Evolutionary conservation across 1,140 invertebrate species (phyloP).

Genomic region (Trichomalopsis sarcophagae): DNA sequence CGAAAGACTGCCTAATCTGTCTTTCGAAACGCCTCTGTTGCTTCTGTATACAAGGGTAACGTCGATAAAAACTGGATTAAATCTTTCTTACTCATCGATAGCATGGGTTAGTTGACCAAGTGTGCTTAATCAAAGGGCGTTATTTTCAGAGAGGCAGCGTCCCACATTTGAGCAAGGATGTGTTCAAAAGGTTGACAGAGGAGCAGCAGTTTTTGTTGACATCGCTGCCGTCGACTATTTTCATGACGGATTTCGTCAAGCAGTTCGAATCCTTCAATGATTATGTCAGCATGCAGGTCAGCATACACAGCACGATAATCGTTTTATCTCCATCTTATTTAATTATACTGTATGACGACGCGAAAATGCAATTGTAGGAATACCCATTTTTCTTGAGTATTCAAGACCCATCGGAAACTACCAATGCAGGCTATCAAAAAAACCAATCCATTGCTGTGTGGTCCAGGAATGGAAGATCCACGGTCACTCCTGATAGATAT

Average conservation of each 20-base stretch:
- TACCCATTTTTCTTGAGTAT: constrained; percentile 78
- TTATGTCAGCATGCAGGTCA: constrained; percentile 77
- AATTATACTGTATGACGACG: constrained; percentile 41
- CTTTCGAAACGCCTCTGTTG: constrained; percentile 75
- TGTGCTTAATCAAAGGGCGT: neutral
- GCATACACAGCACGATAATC: neutral
- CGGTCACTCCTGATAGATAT: constrained; percentile 79
- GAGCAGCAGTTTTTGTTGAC: constrained; percentile 76
- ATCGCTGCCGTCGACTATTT: constrained; percentile 76
- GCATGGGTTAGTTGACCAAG: neutral
- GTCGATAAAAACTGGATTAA: neutral
- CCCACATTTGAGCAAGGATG: constrained; percentile 80
- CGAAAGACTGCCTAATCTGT: constrained; percentile 68
- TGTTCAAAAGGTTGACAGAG: constrained; percentile 76
- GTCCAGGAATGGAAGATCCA: constrained; percentile 82
- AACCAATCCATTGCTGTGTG: constrained; percentile 81
- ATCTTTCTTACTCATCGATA: constrained; percentile 53
- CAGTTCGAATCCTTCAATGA: constrained; percentile 74
- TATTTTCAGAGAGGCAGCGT: constrained; percentile 77
- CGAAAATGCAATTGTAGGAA: constrained; percentile 70
- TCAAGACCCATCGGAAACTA: constrained; percentile 80
- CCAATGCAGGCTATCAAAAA: constrained; percentile 81
- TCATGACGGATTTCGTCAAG: constrained; percentile 75
- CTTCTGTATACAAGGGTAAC: constrained; percentile 76
- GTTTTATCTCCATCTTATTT: neutral